Percentiles rank a stretch among this genome's conserved stretches.
phyloP scores from a whole-genome alignment of 2,888 invertebrate genomes.

The Aporophyla lueneburgensis region DNA sequence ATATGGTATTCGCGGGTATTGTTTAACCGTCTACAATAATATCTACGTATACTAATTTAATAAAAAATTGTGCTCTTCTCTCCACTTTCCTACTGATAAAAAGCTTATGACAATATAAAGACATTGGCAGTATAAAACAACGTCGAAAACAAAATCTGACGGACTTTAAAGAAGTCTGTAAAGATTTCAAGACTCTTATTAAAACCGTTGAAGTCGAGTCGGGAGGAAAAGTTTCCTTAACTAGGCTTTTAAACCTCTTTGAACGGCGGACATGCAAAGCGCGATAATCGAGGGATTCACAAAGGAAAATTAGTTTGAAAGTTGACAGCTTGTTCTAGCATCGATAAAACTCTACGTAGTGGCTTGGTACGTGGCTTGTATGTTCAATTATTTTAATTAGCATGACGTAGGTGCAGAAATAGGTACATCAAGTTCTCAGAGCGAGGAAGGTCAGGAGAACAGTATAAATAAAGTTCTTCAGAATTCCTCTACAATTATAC shows the following conservation, averaged over 20 bases:
- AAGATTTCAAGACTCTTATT: constrained; percentile 69
- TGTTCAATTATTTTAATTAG: background rate
- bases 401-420: background rate
- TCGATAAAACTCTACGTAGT: constrained; percentile 1
- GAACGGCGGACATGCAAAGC: constrained; percentile 70
- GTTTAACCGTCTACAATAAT: background rate
- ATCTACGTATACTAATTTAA: background rate
- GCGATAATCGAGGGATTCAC: constrained; percentile 71
- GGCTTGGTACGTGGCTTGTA: background rate
- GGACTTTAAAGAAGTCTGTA: constrained; percentile 56
- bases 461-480: background rate
- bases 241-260: constrained; percentile 74
- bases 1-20: background rate
- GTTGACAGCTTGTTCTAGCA: constrained; percentile 54
- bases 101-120: constrained; percentile 23
- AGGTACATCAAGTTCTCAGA: background rate
- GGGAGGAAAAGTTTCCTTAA: constrained; percentile 71
- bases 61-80: background rate
- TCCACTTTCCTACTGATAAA: background rate
- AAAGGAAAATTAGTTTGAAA: constrained; percentile 68
- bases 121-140: constrained; percentile 32
- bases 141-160: constrained; percentile 27
- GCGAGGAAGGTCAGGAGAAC: background rate
- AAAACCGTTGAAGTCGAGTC: constrained; percentile 67
- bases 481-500: too few species aligned